Base-by-base conservation (phyloP, 2,113 vertebrate genomes). In the Catagonus wagneri region DNA sequence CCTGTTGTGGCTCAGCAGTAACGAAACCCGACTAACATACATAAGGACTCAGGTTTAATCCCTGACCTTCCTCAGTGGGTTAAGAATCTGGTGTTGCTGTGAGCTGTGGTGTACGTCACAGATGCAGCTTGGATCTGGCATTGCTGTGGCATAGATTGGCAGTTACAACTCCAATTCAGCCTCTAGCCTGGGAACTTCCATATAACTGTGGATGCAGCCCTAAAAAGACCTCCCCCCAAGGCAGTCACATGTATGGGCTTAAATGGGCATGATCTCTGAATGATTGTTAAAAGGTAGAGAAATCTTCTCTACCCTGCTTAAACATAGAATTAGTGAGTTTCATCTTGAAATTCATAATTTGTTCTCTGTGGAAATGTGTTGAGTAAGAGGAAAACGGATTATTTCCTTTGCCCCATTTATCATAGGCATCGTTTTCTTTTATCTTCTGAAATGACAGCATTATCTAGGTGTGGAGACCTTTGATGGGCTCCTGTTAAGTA, bases 381-480 rank as follows among this genome's bases (percentile, higher is more conserved):
- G 7, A 61, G 23, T 88, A 78, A 94, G 65, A 90, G 36, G 22
- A 54, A 68, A 91, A 68, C 90, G 75, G 20, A 36, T 71, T 95
- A 36, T 85, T 88, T 94, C 91, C 12, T 44, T 96, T 94, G 34
- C 39, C 9, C n/a, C 20, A 12, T 90, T 60, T 94, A 81, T 95
- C 63, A 95, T 13, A 92, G 84, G 50, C 7, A 52, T 36, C 25
- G n/a, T 76, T 27, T 79, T 79, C n/a, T 17, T 75, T 88, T 92
- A 50, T 72, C 60, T 95, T 17, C 32, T 95, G 60, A 88, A 96
- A 69, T 91, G 66, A 75, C 54, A 92, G 36, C 14, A 50, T 34
- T 80, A 32, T 13, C n/a, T 84, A 69, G 60, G 89, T 89, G 68
- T 81, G 32, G 61, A 93, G 39, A 85, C 34, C 34, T 76, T 54